Evolutionary conservation across 2,113 vertebrate genomes (phyloP).

Genomic region (Plotosus lineatus): DNA sequence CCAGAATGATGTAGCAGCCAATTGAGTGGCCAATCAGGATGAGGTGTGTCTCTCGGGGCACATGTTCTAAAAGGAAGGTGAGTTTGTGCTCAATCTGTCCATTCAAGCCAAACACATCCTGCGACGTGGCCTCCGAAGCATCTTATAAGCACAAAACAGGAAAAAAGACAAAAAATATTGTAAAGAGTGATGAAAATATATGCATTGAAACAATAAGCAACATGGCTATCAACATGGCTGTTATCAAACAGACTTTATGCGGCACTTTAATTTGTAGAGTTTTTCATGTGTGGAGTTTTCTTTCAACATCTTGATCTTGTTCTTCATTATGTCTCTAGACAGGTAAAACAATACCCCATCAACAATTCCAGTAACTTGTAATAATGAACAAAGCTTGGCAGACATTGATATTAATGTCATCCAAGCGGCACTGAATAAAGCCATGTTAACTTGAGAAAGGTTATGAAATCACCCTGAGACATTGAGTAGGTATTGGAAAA

Average conservation of each 20-base stretch:
- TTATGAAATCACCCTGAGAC: constrained; percentile 7
- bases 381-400: constrained; percentile 51
- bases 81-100: constrained; percentile 94
- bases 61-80: constrained; percentile 80
- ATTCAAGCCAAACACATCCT: constrained; percentile 85
- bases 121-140: constrained; percentile 62
- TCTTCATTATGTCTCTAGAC: constrained; percentile 56
- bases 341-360: constrained; percentile 53
- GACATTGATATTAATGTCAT: constrained; percentile 50
- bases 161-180: not conserved
- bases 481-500: constrained; percentile 10
- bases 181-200: not conserved
- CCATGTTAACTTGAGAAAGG: constrained; percentile 24
- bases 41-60: constrained; percentile 80
- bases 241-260: constrained; percentile 10
- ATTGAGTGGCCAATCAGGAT: constrained; percentile 91
- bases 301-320: constrained; percentile 57
- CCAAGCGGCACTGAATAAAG: constrained; percentile 39
- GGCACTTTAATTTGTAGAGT: constrained; percentile 46
- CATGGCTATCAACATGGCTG: not conserved
- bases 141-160: constrained; percentile 65
- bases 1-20: constrained; percentile 86
- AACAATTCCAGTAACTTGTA: constrained; percentile 50
- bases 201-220: not conserved
- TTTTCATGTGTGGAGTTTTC: constrained; percentile 42